Conservation (phyloP, 2,113 vertebrate species). For the Phasianus colchicus region DNA sequence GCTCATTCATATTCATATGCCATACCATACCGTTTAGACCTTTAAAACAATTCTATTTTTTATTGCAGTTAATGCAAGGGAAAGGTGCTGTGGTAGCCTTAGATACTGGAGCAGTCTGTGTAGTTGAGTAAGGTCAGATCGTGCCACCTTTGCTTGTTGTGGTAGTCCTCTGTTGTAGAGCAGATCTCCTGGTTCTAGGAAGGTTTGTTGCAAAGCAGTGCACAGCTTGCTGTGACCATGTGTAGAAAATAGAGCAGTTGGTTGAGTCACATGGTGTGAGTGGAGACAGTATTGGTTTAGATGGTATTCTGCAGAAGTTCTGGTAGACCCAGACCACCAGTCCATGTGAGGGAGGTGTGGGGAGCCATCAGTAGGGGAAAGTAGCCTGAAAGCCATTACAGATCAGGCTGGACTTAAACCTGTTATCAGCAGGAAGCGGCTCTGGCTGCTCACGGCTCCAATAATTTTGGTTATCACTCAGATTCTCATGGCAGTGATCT, state of each 20-base stretch:
- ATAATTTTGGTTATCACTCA: not conserved
- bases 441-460: not conserved
- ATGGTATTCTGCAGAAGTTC: not conserved
- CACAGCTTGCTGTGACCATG: not conserved
- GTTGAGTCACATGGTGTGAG: not conserved
- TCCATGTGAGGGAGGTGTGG: not conserved
- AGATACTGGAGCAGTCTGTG: not conserved
- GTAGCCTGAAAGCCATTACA: not conserved
- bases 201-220: not conserved
- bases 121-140: not conserved
- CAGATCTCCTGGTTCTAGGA: not conserved
- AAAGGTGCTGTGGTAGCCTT: not conserved
- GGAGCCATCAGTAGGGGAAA: not conserved
- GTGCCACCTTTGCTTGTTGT: not conserved
- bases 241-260: not conserved
- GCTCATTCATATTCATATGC: conserved; percentile 53
- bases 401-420: not conserved
- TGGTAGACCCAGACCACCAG: not conserved
- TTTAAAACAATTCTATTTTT: conserved; percentile 34
- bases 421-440: not conserved
- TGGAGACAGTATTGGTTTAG: not conserved
- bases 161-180: not conserved
- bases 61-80: not conserved
- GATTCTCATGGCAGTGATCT: not conserved
- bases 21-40: conserved; percentile 29